Evolutionary conservation across 2,888 invertebrate species (phyloP).

Genomic region (Leptopterna dolabrata): DNA sequence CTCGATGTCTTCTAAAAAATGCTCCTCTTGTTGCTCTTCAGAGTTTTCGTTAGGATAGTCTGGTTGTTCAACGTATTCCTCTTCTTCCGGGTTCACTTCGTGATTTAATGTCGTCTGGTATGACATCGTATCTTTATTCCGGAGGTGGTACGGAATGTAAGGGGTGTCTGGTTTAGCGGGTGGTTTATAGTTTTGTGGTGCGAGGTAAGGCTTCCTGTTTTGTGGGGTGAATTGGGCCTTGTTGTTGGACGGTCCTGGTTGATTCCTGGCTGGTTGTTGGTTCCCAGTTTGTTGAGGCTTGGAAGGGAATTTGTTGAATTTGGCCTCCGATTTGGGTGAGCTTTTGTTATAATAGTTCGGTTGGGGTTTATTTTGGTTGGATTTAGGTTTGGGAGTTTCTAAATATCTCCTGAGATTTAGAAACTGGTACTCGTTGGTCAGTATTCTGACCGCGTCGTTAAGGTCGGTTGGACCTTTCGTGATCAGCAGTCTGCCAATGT

Average conservation of each 20-base stretch:
- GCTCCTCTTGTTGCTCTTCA: not conserved
- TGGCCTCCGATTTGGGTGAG: not conserved
- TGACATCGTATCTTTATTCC: not conserved
- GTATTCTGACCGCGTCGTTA: not conserved
- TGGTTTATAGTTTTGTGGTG: not conserved
- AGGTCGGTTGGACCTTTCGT: not conserved
- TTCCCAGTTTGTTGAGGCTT: not conserved
- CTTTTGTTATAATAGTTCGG: not conserved
- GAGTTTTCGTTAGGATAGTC: not conserved
- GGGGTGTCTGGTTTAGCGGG: not conserved
- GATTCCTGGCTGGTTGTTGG: no score
- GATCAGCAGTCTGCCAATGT: not conserved
- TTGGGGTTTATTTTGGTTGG: not conserved
- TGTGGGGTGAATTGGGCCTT: no score
- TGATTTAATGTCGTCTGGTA: not conserved
- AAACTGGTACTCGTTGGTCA: slow-evolving; percentile 27
- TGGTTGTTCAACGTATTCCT: not conserved
- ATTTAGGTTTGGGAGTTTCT: not conserved
- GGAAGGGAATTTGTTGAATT: not conserved
- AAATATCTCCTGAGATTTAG: not conserved
- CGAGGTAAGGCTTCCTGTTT: no score
- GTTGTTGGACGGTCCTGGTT: no score
- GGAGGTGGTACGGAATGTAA: not conserved
- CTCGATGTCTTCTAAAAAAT: not conserved
- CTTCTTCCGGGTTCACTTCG: not conserved